Base-by-base conservation (phyloP, 2,113 vertebrate species). In the Mungos mungo region DNA sequence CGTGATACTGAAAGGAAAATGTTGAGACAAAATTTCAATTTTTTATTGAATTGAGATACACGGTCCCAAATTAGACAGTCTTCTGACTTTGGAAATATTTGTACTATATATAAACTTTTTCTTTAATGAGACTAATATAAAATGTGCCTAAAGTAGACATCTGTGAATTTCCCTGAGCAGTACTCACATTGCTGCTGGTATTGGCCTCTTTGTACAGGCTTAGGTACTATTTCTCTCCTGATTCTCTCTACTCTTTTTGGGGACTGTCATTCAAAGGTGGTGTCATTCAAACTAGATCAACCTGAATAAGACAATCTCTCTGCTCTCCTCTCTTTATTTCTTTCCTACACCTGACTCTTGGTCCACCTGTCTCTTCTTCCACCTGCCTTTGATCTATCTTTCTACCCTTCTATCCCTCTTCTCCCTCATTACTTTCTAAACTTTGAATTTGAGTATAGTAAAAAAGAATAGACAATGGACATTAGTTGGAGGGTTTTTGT, bases 11-110 rank as follows among this genome's bases (percentile, higher is more conserved):
- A 4, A 86, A 84, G 45, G 66, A 45, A 89, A 47, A 74, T 45
- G 15, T 76, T 33, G 18, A 66, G 57, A 90, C 7, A n/a, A 90
- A 60, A 80, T n/a, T 52, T 93, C 13, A 25, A 14, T 63, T 89
- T 95, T 92, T 92, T 13, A 38, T 50, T 52, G 16, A 89, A 23
- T 52, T 7, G 52, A 85, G 16, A 76, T 54, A 65, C n/a, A 45
- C 77, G 19, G 14, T 93, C 45, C 13, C 65, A 88, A 92, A 86
- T 18, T 35, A 7, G 11, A n/a, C 1, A 81, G 7, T 74, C 63
- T 60, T 45, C 31, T 88, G n/a, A 74, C 85, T 92, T 93, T 83
- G 25, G 68, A 92, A 93, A n/a, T 27, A 1, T 68, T 93, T 93
- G 41, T 77, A 13, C 7, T 54, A 38, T 21, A 14, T 52, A 74